Evolutionary conservation across 2,888 invertebrate species (phyloP).

Genomic region (Dryadula phaetusa): DNA sequence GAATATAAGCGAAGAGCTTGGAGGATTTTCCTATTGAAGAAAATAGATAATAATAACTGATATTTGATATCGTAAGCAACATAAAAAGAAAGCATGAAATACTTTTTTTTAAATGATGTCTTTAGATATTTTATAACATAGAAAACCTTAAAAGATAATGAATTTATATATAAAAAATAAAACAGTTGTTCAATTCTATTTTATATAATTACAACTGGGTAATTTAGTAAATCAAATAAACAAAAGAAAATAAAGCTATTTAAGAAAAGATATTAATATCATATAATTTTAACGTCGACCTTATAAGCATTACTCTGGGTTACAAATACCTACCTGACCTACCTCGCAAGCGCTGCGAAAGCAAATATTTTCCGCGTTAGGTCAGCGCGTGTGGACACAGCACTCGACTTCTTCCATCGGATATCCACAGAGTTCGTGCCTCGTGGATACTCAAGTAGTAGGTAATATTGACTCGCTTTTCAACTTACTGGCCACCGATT

Average conservation of each 20-base stretch:
- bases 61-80: no score
- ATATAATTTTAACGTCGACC: background rate
- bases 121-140: no score
- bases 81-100: no score
- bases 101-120: no score
- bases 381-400: conserved; percentile 61
- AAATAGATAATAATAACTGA: no score
- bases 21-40: no score
- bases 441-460: conserved; percentile 32
- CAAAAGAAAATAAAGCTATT: background rate
- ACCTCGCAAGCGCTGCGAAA: conserved; percentile 36
- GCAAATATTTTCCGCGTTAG: conserved; percentile 49
- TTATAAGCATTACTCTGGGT: conserved; percentile 16
- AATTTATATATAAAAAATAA: no score
- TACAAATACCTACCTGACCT: conserved; percentile 26
- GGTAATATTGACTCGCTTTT: conserved; percentile 47
- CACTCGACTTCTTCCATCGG: conserved; percentile 68
- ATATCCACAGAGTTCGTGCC: conserved; percentile 40
- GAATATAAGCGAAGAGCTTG: background rate
- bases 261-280: background rate
- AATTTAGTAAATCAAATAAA: no score
- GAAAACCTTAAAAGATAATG: no score
- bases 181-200: no score
- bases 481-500: conserved; percentile 41
- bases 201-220: no score